A percentile compares a stretch with the other conserved stretches of the same genome.
Conservation (phyloP, 2,113 vertebrate genomes). For the Dasyprocta punctata region DNA sequence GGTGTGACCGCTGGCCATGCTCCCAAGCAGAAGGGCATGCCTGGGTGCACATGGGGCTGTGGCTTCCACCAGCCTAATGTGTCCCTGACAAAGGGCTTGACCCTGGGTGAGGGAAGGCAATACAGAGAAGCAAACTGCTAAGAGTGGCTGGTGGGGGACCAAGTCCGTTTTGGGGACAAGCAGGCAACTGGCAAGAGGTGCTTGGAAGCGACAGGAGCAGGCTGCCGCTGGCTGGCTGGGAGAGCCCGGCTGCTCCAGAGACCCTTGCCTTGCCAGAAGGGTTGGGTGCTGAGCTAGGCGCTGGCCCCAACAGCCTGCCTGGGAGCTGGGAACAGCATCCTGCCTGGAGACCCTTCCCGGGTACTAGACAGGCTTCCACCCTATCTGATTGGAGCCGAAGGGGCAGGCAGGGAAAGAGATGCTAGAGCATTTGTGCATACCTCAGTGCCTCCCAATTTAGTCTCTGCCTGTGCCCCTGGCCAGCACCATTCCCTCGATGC, state of each 20-base stretch:
- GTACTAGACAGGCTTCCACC: not conserved
- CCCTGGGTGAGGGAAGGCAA: not conserved
- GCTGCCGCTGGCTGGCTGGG: not conserved
- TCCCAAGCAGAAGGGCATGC: not conserved
- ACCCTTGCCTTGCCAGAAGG: not conserved
- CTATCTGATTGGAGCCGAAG: not conserved
- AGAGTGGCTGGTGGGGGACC: not conserved
- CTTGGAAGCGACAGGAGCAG: not conserved
- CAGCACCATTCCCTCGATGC: not conserved
- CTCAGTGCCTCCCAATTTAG: not conserved
- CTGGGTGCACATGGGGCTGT: rapidly evolving
- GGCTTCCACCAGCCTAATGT: not conserved
- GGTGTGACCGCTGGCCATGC: not conserved
- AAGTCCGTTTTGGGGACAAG: not conserved
- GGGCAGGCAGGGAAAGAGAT: not conserved
- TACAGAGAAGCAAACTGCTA: not conserved
- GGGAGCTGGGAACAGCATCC: not conserved
- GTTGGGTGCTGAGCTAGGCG: not conserved
- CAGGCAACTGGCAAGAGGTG: conserved; percentile 45
- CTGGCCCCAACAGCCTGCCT: not conserved
- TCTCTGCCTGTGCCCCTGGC: not conserved
- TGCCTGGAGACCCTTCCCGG: too few relatives aligned
- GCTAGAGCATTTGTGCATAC: not conserved
- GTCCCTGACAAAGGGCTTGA: not conserved
- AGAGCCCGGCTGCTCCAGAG: not conserved